Evolutionary conservation across 2,888 invertebrate genomes (phyloP).

Genomic region (Philaethria dido): DNA sequence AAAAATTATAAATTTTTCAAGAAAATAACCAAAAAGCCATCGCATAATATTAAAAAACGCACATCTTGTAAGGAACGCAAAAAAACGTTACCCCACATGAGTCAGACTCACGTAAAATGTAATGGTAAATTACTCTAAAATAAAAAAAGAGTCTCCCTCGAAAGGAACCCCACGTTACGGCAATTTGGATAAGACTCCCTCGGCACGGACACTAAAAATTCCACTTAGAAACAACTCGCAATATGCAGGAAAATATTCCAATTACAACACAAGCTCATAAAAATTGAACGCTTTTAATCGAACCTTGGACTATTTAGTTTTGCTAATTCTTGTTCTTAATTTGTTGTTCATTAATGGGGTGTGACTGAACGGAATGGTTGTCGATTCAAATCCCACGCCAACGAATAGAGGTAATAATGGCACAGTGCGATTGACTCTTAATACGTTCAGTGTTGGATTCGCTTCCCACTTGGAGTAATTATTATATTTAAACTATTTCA

Average conservation of each 20-base stretch:
- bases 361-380: neutral
- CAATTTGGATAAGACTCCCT: constrained; percentile 77
- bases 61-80: constrained; percentile 53
- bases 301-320: constrained; percentile 34
- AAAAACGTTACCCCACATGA: constrained; percentile 70
- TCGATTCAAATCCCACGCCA: neutral
- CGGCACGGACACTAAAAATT: constrained; percentile 72
- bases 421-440: too few species aligned
- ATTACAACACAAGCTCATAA: constrained; percentile 61
- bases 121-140: constrained; percentile 80
- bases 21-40: neutral
- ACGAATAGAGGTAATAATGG: too few species aligned
- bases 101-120: constrained; percentile 73
- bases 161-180: constrained; percentile 71
- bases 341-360: neutral
- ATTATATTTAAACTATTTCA: too few species aligned
- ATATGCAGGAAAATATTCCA: constrained; percentile 66
- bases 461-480: too few species aligned
- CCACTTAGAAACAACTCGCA: constrained; percentile 71
- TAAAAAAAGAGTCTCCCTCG: constrained; percentile 71
- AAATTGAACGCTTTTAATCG: constrained; percentile 67
- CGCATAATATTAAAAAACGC: constrained; percentile 52
- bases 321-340: constrained; percentile 23
- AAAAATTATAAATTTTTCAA: neutral
- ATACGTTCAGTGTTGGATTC: too few species aligned